Evolutionary conservation across 2,888 invertebrate species (phyloP).

Genomic region (Pegoplata infirma): DNA sequence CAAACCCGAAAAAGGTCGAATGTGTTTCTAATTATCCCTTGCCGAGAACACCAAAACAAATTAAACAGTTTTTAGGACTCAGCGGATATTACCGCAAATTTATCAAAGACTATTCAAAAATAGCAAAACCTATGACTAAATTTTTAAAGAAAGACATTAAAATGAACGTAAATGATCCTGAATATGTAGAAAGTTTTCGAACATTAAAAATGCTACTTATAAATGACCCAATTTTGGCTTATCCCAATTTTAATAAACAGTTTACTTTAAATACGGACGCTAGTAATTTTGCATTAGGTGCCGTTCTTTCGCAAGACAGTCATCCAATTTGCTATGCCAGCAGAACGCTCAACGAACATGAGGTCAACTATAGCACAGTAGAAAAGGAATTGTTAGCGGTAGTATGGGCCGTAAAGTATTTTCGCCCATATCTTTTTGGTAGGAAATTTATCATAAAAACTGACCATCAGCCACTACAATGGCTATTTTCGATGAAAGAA

Average conservation of each 20-base stretch:
- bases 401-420: slow-evolving; percentile 29
- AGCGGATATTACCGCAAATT: slow-evolving; percentile 56
- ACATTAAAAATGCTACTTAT: slow-evolving; percentile 29
- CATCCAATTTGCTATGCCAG: no score
- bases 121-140: slow-evolving; percentile 38
- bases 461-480: slow-evolving; percentile 47
- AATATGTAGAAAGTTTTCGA: slow-evolving; percentile 31
- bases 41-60: slow-evolving; percentile 46
- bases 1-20: slow-evolving; percentile 49
- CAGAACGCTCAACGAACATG: no score
- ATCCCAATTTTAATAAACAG: slow-evolving; percentile 52
- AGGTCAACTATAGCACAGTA: slow-evolving; percentile 24
- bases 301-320: no score
- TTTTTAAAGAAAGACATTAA: no score
- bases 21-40: slow-evolving; percentile 34
- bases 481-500: slow-evolving; percentile 40
- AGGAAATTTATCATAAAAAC: slow-evolving; percentile 46
- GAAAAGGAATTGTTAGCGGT: slow-evolving; percentile 27
- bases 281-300: slow-evolving; percentile 19
- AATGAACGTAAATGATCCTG: no score
- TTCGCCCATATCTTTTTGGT: slow-evolving; percentile 40
- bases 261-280: slow-evolving; percentile 23
- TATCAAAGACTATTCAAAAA: no score
- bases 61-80: slow-evolving; percentile 56
- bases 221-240: slow-evolving; percentile 37